Conservation (phyloP, 2,797 vertebrate species). For the Glyptemys insculpta region DNA sequence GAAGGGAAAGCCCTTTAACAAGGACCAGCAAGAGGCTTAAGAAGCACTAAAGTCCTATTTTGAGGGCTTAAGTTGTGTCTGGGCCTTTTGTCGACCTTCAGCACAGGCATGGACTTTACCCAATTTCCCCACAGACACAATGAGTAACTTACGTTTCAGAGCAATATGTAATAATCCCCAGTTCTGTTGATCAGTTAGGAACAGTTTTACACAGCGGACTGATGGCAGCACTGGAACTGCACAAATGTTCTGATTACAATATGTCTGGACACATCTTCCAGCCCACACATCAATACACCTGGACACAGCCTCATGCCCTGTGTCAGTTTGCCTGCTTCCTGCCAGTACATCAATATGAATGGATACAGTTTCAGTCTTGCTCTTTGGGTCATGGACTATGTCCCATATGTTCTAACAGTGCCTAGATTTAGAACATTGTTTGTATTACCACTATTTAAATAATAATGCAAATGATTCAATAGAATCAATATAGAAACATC, state of each 20-base stretch:
- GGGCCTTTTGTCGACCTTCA: no score
- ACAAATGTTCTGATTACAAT: conserved; percentile 6
- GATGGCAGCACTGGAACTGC: neutral
- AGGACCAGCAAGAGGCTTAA: no score
- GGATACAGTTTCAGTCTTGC: neutral
- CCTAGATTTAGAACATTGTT: no score
- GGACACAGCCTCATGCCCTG: neutral
- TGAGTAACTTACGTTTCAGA: conserved; percentile 41
- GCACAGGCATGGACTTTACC: neutral
- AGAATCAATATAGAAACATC: neutral
- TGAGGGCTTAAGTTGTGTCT: no score
- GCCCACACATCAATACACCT: neutral
- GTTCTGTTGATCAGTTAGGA: conserved; percentile 41
- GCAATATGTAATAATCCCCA: conserved; percentile 2
- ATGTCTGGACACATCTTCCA: no score
- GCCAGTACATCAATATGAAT: neutral
- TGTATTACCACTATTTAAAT: no score
- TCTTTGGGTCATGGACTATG: rapidly evolving
- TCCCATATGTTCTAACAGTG: neutral
- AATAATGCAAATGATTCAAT: no score
- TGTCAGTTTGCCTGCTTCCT: neutral
- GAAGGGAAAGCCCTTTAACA: no score
- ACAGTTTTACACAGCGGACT: conserved; percentile 1
- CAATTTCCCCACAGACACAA: conserved; percentile 56
- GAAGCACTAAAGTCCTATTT: no score